phyloP scores from a whole-genome alignment of 2,797 vertebrate genomes.

The Bryconaethiops microstoma region DNA sequence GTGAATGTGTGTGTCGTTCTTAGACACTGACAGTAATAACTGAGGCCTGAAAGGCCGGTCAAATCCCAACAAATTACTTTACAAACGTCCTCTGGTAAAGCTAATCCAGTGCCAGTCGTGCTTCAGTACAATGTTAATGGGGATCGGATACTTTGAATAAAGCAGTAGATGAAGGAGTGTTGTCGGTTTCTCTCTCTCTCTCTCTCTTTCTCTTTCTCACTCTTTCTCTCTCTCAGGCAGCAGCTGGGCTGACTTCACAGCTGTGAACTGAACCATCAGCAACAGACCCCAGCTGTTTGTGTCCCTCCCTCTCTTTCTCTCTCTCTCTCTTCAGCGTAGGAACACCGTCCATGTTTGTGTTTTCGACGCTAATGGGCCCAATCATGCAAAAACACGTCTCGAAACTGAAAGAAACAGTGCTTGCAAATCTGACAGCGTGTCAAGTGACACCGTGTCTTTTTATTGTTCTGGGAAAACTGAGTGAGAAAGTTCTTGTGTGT shows the following conservation, averaged over 20 bases:
- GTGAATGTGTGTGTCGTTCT: not conserved
- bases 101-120: not conserved
- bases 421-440: conserved; percentile 17
- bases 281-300: conserved; percentile 74
- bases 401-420: conserved; percentile 23
- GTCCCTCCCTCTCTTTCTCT: conserved; percentile 12
- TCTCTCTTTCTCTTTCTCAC: too few species aligned
- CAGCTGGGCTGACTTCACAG: conserved; percentile 73
- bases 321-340: conserved; percentile 5
- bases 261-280: conserved; percentile 71
- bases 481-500: not conserved
- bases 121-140: not conserved
- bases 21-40: not conserved
- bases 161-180: not conserved
- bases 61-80: not conserved
- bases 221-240: conserved; percentile 40
- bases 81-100: not conserved
- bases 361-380: conserved; percentile 36
- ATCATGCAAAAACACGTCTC: conserved; percentile 40
- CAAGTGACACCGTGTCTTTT: conserved; percentile 24
- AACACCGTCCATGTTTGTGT: conserved; percentile 32
- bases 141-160: not conserved
- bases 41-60: not conserved
- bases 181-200: not conserved
- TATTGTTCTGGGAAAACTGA: conserved; percentile 6